These are phyloP conservation scores for Camptogramma bilineatum DNA, from an alignment of 2,888 invertebrate genomes.

Conservation along the genomic window DNA sequence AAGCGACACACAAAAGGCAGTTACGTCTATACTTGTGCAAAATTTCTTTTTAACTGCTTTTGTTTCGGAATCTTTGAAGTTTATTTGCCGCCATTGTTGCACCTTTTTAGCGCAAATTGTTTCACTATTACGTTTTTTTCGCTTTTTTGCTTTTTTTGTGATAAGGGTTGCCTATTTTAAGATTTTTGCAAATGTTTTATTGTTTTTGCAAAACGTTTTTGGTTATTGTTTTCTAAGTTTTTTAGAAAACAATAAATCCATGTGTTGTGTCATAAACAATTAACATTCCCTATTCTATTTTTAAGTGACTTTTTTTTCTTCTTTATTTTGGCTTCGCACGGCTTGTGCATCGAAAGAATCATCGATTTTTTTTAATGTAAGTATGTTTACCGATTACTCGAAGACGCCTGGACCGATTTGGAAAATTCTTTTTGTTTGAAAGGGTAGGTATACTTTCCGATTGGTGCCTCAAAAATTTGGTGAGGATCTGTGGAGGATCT, in stretches of 20 bases:
- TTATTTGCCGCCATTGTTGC: conserved; percentile 49
- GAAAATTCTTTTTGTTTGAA: no score
- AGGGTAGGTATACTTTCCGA: no score
- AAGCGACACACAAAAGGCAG: conserved; percentile 26
- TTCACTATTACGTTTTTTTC: conserved; percentile 45
- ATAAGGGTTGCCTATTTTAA: conserved; percentile 16
- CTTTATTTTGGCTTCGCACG: no score
- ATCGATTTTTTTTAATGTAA: no score
- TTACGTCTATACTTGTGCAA: conserved; percentile 64
- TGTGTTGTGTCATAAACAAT: no score
- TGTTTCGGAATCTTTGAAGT: conserved; percentile 53
- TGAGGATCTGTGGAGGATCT: no score
- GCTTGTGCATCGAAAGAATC: no score
- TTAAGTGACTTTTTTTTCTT: no score
- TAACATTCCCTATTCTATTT: no score
- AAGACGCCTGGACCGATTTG: no score
- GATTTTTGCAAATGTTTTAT: background rate
- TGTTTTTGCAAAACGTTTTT: background rate
- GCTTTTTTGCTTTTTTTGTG: conserved; percentile 19
- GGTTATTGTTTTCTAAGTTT: conserved; percentile 2
- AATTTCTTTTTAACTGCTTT: conserved; percentile 80
- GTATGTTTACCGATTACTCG: no score
- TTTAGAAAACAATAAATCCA: background rate
- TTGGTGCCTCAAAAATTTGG: no score
- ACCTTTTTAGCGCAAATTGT: conserved; percentile 63